These are phyloP conservation scores for Diplodus sargus DNA, from an alignment of 2,797 vertebrate genomes.

Conservation along the genomic window DNA sequence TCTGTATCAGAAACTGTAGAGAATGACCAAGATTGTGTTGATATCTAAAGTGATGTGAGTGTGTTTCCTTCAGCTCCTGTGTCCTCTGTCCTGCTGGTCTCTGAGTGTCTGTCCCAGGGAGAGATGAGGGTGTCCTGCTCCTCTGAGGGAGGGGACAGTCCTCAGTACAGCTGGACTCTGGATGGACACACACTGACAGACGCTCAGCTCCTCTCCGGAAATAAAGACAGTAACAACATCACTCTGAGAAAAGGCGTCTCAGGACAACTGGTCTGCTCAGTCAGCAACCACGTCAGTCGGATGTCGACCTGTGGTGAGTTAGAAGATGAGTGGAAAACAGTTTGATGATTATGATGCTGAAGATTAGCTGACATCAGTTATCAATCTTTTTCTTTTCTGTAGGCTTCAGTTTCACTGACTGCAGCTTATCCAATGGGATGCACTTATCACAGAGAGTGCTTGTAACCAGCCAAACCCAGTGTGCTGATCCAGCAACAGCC, in stretches of 20 bases:
- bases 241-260: conserved; percentile 49
- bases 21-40: neutral
- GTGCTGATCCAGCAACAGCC: too few relatives aligned
- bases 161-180: neutral
- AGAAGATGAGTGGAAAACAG: too few relatives aligned
- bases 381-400: too few relatives aligned
- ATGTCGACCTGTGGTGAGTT: conserved; percentile 60
- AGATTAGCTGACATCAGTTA: too few relatives aligned
- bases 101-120: conserved; percentile 68
- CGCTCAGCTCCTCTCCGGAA: too few relatives aligned
- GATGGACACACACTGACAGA: too few relatives aligned
- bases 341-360: too few relatives aligned
- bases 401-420: too few relatives aligned
- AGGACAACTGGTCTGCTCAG: conserved; percentile 61
- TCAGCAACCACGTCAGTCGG: conserved; percentile 38
- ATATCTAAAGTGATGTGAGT: neutral
- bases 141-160: conserved; percentile 33
- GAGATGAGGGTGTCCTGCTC: conserved; percentile 54
- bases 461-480: too few relatives aligned
- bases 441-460: too few relatives aligned
- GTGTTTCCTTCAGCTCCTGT: conserved; percentile 52
- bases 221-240: conserved; percentile 12
- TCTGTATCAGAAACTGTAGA: neutral
- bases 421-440: too few relatives aligned
- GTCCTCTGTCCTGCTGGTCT: conserved; percentile 44